These are phyloP conservation scores for Percina caprodes DNA, from an alignment of 2,113 vertebrate species.

Conservation along the genomic window DNA sequence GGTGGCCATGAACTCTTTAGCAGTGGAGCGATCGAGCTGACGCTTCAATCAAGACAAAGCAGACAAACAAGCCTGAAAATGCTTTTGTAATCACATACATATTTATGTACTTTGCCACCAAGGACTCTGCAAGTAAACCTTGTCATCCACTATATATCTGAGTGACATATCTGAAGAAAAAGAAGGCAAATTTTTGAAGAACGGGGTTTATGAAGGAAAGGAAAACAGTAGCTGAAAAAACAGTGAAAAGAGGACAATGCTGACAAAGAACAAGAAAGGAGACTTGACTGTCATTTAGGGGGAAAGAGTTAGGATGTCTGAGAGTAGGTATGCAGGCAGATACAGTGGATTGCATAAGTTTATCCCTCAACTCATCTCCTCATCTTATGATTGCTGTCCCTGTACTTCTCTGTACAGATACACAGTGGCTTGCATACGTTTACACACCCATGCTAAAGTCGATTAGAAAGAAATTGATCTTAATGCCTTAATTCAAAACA, in stretches of 20 bases:
- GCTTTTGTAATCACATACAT: conserved; percentile 43
- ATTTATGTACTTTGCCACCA: conserved; percentile 33
- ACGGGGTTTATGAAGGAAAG: conserved; percentile 14
- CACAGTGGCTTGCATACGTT: too few relatives aligned
- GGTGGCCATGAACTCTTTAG: conserved; percentile 8
- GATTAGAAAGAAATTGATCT: too few relatives aligned
- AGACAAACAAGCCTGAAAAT: conserved; percentile 29
- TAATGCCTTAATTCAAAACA: too few relatives aligned
- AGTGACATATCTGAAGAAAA: conserved; percentile 15
- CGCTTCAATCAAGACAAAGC: conserved; percentile 38
- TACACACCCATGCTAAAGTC: too few relatives aligned
- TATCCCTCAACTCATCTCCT: too few relatives aligned
- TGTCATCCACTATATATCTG: conserved; percentile 23
- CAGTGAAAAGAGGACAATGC: conserved; percentile 42
- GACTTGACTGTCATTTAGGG: conserved; percentile 36
- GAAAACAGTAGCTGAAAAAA: conserved; percentile 22
- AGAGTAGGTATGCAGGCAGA: neutral
- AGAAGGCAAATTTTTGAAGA: neutral
- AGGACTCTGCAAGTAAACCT: conserved; percentile 24
- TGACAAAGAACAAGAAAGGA: conserved; percentile 43
- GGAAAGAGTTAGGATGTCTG: neutral
- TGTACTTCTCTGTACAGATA: too few relatives aligned
- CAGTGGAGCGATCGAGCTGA: conserved; percentile 32
- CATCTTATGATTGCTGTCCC: too few relatives aligned
- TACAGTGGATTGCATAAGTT: neutral